Base-by-base conservation (phyloP, 2,888 invertebrate species). In the Cheilosia variabilis region DNA sequence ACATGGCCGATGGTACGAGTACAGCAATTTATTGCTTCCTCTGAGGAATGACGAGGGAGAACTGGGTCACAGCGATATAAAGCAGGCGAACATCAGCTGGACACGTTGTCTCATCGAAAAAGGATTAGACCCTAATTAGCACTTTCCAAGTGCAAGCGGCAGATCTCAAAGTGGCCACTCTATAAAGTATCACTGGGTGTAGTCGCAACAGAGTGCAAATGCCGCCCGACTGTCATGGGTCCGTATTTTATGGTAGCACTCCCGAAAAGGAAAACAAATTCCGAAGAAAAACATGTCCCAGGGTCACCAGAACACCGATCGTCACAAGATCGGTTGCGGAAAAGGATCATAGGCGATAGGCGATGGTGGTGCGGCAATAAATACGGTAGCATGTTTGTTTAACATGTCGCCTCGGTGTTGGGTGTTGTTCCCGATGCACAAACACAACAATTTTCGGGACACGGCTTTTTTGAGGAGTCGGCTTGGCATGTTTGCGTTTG, bases 331-430 rank as follows among this genome's bases (percentile, higher is more conserved):
- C 47, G 68, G 62, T 63, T 62, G 66, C 62, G 68, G 50, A 65
- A 72, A 76, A 78, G 84, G 84, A 84, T 65, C 79, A 55, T 73
- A 75, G 73, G 58, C 27, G 75, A 55, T 73, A 75, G 73, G 58
- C 27, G 75, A 73, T 47, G 78, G 27, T 63, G 50, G 73, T 66
- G n/a, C 71, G 66, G 84, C 68, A 79, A 81, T 80, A 86, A 81
- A 86, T 86, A 52, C 86, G 66, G 86, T 86, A 86, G 86, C 86
- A 68, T 86, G 81, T 86, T 86, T 86, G 80, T 76, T 86, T 53
- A 86, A 81, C 86, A 86, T 86, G 86, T 86, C 86, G 84, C 71
- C 52, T 47, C 22, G 69, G 69, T 66, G 47, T 65, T 66, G 47
- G 66, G 62, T 45, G 75, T 37, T 27, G 1, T 77, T 55, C 45